Conservation (phyloP, 1,140 invertebrate genomes). For the Scylla paramamosain region DNA sequence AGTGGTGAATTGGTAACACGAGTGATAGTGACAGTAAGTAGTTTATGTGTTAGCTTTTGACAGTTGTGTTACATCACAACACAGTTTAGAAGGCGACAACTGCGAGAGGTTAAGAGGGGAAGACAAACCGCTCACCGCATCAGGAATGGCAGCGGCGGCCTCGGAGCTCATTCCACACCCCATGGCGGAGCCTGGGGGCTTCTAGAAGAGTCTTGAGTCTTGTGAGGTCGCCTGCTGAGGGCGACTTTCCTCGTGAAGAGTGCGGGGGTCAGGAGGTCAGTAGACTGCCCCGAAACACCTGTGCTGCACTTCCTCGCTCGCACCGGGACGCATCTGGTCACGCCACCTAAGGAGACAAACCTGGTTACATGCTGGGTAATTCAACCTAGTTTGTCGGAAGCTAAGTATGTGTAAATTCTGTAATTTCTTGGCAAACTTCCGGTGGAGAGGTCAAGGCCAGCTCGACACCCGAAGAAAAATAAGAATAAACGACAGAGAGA, state of each 20-base stretch:
- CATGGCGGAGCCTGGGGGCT: background rate
- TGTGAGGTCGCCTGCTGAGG: background rate
- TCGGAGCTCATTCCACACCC: slow-evolving; percentile 56
- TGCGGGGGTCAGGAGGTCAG: background rate
- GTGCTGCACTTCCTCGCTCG: background rate
- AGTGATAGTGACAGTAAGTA: no score
- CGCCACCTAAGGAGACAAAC: background rate
- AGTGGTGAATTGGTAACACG: no score
- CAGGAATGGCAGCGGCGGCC: slow-evolving; percentile 33
- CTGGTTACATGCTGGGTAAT: background rate
- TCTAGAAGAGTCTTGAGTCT: background rate
- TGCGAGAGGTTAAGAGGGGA: background rate
- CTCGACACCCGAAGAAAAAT: no score
- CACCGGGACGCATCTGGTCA: background rate
- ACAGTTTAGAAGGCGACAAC: no score
- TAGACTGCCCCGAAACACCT: background rate
- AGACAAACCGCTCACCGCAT: slow-evolving; percentile 24
- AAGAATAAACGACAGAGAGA: no score
- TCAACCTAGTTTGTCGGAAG: background rate
- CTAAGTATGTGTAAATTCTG: background rate
- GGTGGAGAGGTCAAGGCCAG: background rate
- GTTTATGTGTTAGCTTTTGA: no score
- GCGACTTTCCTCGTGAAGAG: background rate
- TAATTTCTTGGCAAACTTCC: background rate
- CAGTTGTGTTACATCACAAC: no score